Evolutionary conservation across 2,113 vertebrate genomes (phyloP).

Genomic region (Notarius lentiginosus): DNA sequence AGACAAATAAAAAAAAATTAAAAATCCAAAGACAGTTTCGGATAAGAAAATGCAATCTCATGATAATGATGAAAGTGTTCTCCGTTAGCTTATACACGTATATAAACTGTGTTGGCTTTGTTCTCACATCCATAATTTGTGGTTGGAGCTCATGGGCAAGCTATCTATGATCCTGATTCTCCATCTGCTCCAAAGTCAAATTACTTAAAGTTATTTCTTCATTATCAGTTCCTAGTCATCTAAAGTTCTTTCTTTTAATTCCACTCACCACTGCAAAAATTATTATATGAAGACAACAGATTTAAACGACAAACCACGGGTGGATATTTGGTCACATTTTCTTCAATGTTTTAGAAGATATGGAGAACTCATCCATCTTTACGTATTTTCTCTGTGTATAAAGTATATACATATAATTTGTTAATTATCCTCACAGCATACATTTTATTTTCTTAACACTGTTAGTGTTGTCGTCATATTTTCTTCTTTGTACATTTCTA

Average conservation of each 20-base stretch:
- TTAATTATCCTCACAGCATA: not conserved
- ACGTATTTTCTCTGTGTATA: not conserved
- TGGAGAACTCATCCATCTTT: not conserved
- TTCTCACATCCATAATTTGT: not conserved
- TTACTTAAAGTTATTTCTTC: not conserved
- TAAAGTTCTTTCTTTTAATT: not conserved
- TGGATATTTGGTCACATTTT: not conserved
- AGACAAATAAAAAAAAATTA: not conserved
- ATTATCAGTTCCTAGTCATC: not conserved
- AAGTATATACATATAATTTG: not conserved
- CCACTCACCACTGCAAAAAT: not conserved
- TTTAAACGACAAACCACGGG: not conserved
- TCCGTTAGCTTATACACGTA: not conserved
- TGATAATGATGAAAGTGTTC: not conserved
- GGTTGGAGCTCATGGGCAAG: not conserved
- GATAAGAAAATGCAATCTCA: not conserved
- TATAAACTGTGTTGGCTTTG: not conserved
- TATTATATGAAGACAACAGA: not conserved
- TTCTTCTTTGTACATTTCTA: not conserved
- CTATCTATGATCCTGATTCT: not conserved
- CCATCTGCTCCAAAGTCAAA: not conserved
- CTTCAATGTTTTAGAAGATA: not conserved
- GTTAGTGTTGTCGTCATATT: not conserved
- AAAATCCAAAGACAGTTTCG: not conserved
- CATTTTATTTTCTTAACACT: not conserved